Evolutionary conservation across 1,140 invertebrate genomes (phyloP).

Genomic region (Sycophila sp.): DNA sequence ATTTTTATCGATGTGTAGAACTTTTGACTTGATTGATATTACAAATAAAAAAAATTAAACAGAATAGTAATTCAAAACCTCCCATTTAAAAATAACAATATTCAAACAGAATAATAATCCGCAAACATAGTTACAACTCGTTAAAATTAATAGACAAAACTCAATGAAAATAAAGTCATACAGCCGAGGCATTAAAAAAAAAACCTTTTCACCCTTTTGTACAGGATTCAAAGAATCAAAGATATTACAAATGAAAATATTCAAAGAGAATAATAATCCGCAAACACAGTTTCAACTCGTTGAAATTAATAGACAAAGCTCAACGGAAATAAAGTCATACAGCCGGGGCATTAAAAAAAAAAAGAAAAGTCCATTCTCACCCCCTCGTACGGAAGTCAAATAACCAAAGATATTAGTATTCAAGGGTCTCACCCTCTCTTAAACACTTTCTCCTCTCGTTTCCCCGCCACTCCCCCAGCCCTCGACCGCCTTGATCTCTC

Average conservation of each 20-base stretch:
- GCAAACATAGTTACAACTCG: not conserved
- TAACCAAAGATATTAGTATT: conserved; percentile 27
- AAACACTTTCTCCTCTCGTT: conserved; percentile 13
- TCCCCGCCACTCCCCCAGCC: not conserved
- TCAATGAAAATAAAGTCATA: not conserved
- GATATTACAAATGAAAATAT: no score
- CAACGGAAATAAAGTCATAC: not conserved
- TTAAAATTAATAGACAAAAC: no score
- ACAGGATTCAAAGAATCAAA: conserved; percentile 15
- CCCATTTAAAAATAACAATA: no score
- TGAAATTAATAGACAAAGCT: no score
- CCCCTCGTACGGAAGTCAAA: conserved; percentile 17
- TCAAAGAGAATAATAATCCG: no score
- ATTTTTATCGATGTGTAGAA: no score
- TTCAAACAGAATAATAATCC: no score
- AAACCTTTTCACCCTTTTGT: no score
- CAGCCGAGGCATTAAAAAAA: not conserved
- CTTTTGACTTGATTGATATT: no score
- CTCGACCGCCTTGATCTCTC: not conserved
- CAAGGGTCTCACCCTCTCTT: conserved; percentile 7
- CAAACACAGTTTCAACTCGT: not conserved
- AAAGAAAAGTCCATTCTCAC: not conserved
- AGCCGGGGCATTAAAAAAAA: not conserved
- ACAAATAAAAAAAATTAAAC: no score
- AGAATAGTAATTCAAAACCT: no score